Evolutionary conservation across 2,113 vertebrate species (phyloP).

Genomic region (Pseudorasbora parva): DNA sequence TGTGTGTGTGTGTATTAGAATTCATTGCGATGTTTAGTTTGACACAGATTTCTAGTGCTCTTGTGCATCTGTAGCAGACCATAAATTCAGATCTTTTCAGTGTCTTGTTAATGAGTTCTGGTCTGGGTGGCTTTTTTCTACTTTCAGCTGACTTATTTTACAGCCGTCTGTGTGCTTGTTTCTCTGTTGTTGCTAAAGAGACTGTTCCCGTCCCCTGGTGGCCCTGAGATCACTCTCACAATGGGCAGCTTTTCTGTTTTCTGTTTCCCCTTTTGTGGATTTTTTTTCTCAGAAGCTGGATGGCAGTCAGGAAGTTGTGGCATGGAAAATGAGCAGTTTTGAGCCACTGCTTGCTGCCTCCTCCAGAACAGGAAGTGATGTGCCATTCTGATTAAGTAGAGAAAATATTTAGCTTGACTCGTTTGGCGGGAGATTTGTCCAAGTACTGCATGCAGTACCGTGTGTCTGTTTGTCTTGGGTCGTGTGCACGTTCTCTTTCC

Average conservation of each 20-base stretch:
- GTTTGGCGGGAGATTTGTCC: slow-evolving; percentile 65
- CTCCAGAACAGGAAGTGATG: slow-evolving; percentile 71
- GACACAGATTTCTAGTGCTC: slow-evolving; percentile 5
- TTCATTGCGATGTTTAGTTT: slow-evolving; percentile 32
- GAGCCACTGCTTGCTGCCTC: slow-evolving; percentile 62
- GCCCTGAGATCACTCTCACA: slow-evolving; percentile 2
- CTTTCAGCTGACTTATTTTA: slow-evolving; percentile 28
- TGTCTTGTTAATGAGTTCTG: slow-evolving; percentile 26
- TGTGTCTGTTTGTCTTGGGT: slow-evolving; percentile 50
- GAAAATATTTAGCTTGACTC: slow-evolving; percentile 75
- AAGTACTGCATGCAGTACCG: slow-evolving; percentile 46
- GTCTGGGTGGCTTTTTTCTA: slow-evolving; percentile 20
- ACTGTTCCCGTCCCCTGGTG: neutral
- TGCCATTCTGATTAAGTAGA: slow-evolving; percentile 70
- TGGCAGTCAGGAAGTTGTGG: slow-evolving; percentile 68
- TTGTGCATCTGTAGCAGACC: slow-evolving; percentile 12
- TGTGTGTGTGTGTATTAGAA: neutral
- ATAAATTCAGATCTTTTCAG: slow-evolving; percentile 38
- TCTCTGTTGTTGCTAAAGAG: slow-evolving; percentile 25
- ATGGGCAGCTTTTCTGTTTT: slow-evolving; percentile 35
- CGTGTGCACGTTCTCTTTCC: slow-evolving; percentile 48
- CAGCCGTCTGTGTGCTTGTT: slow-evolving; percentile 25
- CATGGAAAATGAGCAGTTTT: slow-evolving; percentile 64
- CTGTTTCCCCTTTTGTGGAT: slow-evolving; percentile 54
- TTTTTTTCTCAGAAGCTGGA: slow-evolving; percentile 46